Evolutionary conservation across 1,140 invertebrate genomes (phyloP).

Genomic region (Eupeodes corollae): DNA sequence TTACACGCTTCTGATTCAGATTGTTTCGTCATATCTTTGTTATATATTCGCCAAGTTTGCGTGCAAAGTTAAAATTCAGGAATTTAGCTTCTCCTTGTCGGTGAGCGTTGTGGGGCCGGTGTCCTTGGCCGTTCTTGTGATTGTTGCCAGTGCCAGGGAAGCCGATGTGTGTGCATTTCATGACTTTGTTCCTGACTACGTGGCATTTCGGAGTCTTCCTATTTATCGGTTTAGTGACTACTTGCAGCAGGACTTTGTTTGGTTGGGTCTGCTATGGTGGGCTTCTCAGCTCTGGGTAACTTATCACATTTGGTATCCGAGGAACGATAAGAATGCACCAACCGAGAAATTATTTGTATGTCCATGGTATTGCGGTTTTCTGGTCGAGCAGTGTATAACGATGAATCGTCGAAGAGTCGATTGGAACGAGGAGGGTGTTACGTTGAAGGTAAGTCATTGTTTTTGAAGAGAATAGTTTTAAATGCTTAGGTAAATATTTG

Average conservation of each 20-base stretch:
- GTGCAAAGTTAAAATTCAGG: constrained; percentile 74
- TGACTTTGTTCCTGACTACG: constrained; percentile 48
- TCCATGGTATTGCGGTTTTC: constrained; percentile 67
- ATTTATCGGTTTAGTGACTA: constrained; percentile 45
- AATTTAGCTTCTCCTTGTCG: constrained; percentile 68
- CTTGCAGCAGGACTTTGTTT: constrained; percentile 48
- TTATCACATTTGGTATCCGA: constrained; percentile 68
- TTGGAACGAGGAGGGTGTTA: constrained; percentile 57
- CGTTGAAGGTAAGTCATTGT: constrained; percentile 57
- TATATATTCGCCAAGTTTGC: constrained; percentile 70
- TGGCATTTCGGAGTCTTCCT: constrained; percentile 52
- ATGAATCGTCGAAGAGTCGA: constrained; percentile 70
- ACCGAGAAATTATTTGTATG: constrained; percentile 72
- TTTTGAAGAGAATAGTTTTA: too few relatives aligned
- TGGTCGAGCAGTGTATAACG: constrained; percentile 79
- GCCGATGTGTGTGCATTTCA: constrained; percentile 52
- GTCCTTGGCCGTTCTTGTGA: constrained; percentile 50
- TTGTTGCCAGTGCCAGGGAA: constrained; percentile 47
- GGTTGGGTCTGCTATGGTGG: constrained; percentile 64
- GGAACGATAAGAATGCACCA: constrained; percentile 63
- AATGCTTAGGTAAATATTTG: too few relatives aligned
- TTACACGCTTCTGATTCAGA: constrained; percentile 50
- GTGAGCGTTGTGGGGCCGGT: constrained; percentile 59
- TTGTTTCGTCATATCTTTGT: constrained; percentile 49
- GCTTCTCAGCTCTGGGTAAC: constrained; percentile 72